A percentile compares a stretch with the other conserved stretches of the same genome.
These are phyloP conservation scores for Erebia palarica DNA, from an alignment of 2,888 invertebrate genomes.

Conservation along the genomic window DNA sequence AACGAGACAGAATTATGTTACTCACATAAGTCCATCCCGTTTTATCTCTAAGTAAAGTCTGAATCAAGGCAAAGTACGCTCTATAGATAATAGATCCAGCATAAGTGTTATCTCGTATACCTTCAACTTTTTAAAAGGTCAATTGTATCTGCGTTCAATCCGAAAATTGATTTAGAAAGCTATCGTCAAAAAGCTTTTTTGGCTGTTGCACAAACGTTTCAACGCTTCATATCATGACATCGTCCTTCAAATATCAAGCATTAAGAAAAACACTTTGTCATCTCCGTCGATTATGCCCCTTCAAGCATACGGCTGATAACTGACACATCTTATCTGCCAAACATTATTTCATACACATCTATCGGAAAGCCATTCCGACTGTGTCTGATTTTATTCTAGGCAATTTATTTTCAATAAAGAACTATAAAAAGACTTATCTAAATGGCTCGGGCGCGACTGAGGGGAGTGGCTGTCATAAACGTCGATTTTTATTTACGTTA, in stretches of 20 bases:
- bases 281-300: slow-evolving; percentile 46
- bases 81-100: too few species aligned
- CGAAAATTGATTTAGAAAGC: too few species aligned
- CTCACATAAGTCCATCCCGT: too few species aligned
- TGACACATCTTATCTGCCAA: slow-evolving; percentile 71
- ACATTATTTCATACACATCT: slow-evolving; percentile 81
- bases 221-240: background rate
- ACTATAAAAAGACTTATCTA: slow-evolving; percentile 83
- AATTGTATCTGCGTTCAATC: too few species aligned
- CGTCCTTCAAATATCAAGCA: background rate
- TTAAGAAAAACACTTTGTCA: slow-evolving; percentile 32
- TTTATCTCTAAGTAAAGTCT: too few species aligned
- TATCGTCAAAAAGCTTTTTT: too few species aligned
- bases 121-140: too few species aligned
- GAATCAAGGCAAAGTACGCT: too few species aligned
- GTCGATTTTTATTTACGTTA: slow-evolving; percentile 75
- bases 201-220: background rate
- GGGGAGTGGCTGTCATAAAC: slow-evolving; percentile 75
- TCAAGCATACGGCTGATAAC: slow-evolving; percentile 65
- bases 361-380: slow-evolving; percentile 80
- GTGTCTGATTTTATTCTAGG: slow-evolving; percentile 81
- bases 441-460: slow-evolving; percentile 72
- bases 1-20: too few species aligned
- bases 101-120: background rate
- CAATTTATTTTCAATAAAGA: slow-evolving; percentile 83